These are phyloP conservation scores for Leucania comma DNA, from an alignment of 2,888 invertebrate genomes.

Conservation along the genomic window DNA sequence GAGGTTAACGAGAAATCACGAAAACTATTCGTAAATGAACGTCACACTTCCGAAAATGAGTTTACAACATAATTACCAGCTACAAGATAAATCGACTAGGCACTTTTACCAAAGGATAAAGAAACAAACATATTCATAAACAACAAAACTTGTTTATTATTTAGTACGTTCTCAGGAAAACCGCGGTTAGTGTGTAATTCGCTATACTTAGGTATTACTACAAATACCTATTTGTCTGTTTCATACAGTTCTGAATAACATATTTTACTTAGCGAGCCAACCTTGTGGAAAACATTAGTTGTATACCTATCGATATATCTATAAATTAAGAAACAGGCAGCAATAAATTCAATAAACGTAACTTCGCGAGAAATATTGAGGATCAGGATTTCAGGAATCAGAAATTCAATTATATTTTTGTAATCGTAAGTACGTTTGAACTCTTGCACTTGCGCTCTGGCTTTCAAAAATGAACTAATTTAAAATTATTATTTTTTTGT, in stretches of 20 bases:
- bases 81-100: constrained; percentile 33
- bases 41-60: constrained; percentile 31
- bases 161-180: constrained; percentile 49
- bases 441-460: too few relatives aligned
- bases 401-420: background rate
- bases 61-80: constrained; percentile 20
- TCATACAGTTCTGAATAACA: constrained; percentile 30
- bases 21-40: constrained; percentile 27
- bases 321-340: background rate
- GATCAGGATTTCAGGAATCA: constrained; percentile 1
- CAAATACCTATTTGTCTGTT: constrained; percentile 9
- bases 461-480: too few relatives aligned
- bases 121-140: constrained; percentile 5
- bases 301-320: too few relatives aligned
- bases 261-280: constrained; percentile 4
- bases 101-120: constrained; percentile 2
- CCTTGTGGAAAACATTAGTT: constrained; percentile 22
- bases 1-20: constrained; percentile 41
- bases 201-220: constrained; percentile 42
- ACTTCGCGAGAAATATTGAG: constrained; percentile 11
- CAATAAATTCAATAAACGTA: constrained; percentile 14
- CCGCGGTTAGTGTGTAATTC: constrained; percentile 17
- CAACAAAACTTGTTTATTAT: constrained; percentile 42
- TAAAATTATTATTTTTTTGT: too few relatives aligned
- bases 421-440: background rate